Percentiles rank a stretch among this genome's conserved stretches.
Evolutionary conservation across 1,140 invertebrate species (phyloP).

Genomic region (Rhyacophila brunnea): DNA sequence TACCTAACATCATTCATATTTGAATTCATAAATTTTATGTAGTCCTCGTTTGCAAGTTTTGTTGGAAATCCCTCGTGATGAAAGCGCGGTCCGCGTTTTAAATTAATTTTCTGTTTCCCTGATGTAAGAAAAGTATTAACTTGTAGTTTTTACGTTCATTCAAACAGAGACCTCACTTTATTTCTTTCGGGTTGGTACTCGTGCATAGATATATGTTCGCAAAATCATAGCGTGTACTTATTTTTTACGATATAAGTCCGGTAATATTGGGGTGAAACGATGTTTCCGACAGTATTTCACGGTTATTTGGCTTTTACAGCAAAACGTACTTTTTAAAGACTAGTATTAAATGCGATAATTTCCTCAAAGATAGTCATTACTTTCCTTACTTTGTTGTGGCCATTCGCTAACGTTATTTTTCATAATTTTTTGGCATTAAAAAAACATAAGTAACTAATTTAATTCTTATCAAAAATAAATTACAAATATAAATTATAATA

Average conservation of each 20-base stretch:
- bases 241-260: not conserved
- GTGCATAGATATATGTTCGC: not conserved
- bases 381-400: not conserved
- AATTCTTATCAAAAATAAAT: no score
- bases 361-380: not conserved
- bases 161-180: not conserved
- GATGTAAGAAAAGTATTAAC: not conserved
- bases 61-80: no score
- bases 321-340: not conserved
- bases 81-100: not conserved
- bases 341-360: not conserved
- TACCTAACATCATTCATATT: no score
- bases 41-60: no score
- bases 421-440: no score
- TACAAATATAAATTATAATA: no score
- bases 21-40: no score
- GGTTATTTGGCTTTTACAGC: not conserved
- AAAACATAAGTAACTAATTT: no score
- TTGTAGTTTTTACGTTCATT: slow-evolving; percentile 3
- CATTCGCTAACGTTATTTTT: no score
- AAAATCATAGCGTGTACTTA: not conserved
- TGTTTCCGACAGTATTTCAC: not conserved
- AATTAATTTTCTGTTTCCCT: not conserved
- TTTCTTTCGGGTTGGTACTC: not conserved
- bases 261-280: not conserved